Evolutionary conservation across 2,797 vertebrate species (phyloP), one percentile per base, ranked within the genome.

Genomic region (Percopsis omiscomaycus): DNA sequence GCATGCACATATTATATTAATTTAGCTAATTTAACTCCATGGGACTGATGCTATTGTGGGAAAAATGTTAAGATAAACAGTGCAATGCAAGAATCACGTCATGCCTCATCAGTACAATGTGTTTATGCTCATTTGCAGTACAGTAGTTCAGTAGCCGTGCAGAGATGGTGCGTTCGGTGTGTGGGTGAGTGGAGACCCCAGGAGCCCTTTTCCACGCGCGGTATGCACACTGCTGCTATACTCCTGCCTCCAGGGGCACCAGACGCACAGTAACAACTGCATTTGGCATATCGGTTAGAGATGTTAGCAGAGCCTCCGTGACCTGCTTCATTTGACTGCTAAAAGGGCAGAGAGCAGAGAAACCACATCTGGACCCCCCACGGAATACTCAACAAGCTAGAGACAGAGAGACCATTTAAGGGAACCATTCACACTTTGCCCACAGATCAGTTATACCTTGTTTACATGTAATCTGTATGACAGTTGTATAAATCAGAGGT

Each of bases 211-310:
- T 62, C 14, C 13, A 5, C 58, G 50, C 67, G 48, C 69, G 14
- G 56, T 45, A 49, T 42, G 61, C 29, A 15, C 59, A 53, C 63
- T 59, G 59, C 67, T 62, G 63, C 66, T 63, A 32, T 54, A 66
- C 68, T 64, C 70, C 64, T 32, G 66, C 53, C 61, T 51, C 73
- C 51, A 10, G 72, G 73, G 67, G 71, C 57, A 56, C 65, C 46
- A 66, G 75, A 13, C 50, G 61, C 57, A 50, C 72, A 64, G 72
- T 65, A 85, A 79, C 83, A 83, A 83, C 73, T 74, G 78, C 61
- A 76, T 76, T 75, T 66, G 71, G 77, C 79, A 79, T 83, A 85
- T 77, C 84, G 76, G 74, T 63, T 53, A 13, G 27, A 27, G 3
- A 59, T 74, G 69, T 82, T 59, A 71, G 66, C 44, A 49, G 53